phyloP scores from a whole-genome alignment of 2,113 vertebrate species.

The Cichladusa arquata region DNA sequence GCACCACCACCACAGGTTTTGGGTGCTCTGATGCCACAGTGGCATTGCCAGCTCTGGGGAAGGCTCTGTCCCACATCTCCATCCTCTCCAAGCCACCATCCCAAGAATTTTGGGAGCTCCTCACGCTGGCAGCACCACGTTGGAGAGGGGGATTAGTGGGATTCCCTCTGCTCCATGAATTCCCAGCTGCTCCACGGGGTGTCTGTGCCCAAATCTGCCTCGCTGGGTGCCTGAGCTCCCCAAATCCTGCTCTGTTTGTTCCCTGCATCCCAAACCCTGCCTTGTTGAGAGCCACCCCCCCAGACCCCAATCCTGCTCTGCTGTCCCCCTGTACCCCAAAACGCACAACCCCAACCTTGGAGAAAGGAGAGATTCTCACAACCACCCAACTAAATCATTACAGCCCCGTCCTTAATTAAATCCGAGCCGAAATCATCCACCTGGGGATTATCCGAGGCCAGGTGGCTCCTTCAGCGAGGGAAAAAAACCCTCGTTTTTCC shows the following conservation, averaged over 20 bases:
- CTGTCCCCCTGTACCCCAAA: background rate
- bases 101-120: fast-evolving
- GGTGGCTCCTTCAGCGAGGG: background rate
- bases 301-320: background rate
- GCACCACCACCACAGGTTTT: fast-evolving
- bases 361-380: fast-evolving
- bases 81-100: background rate
- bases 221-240: fast-evolving
- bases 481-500: background rate
- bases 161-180: background rate
- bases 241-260: background rate
- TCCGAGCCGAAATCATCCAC: fast-evolving
- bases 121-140: fast-evolving
- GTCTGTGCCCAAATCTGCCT: background rate
- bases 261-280: background rate
- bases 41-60: fast-evolving
- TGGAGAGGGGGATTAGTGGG: background rate
- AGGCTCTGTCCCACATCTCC: background rate
- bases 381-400: fast-evolving
- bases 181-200: background rate
- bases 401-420: fast-evolving
- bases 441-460: too few species aligned
- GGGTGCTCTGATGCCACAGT: background rate
- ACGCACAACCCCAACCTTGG: fast-evolving
- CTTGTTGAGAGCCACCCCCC: fast-evolving